These are phyloP conservation scores for Cynopterus sphinx DNA, from an alignment of 2,797 vertebrate genomes.

Conservation along the genomic window DNA sequence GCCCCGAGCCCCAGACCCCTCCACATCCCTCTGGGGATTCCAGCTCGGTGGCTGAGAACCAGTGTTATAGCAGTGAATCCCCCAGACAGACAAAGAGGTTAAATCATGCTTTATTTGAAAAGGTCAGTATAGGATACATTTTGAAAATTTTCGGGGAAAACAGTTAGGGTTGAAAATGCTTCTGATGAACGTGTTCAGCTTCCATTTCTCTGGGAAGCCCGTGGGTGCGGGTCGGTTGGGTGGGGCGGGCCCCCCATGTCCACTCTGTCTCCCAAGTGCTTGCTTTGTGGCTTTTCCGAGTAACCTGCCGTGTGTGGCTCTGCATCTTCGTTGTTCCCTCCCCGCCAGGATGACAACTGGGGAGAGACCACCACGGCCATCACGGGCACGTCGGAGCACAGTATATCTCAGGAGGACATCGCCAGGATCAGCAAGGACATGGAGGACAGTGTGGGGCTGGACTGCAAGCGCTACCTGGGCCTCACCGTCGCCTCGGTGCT, in stretches of 20 bases:
- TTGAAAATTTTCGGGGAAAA: background rate
- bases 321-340: background rate
- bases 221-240: rapidly evolving
- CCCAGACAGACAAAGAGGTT: background rate
- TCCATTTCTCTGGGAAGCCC: background rate
- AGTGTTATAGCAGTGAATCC: background rate
- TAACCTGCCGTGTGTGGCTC: too few species aligned
- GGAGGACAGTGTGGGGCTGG: constrained; percentile 89
- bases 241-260: rapidly evolving
- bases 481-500: constrained; percentile 88
- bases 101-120: background rate
- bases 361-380: constrained; percentile 98
- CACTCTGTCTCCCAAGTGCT: background rate
- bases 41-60: background rate
- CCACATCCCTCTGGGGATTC: background rate
- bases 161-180: background rate
- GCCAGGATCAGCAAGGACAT: constrained; percentile 92
- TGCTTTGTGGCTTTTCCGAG: background rate
- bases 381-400: constrained; percentile 97
- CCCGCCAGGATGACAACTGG: constrained; percentile 96
- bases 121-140: background rate
- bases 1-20: background rate
- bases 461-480: constrained; percentile 91
- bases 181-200: background rate
- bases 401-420: constrained; percentile 96